Evolutionary conservation across 1,140 invertebrate species (phyloP).

Genomic region (Calliphora vicina): DNA sequence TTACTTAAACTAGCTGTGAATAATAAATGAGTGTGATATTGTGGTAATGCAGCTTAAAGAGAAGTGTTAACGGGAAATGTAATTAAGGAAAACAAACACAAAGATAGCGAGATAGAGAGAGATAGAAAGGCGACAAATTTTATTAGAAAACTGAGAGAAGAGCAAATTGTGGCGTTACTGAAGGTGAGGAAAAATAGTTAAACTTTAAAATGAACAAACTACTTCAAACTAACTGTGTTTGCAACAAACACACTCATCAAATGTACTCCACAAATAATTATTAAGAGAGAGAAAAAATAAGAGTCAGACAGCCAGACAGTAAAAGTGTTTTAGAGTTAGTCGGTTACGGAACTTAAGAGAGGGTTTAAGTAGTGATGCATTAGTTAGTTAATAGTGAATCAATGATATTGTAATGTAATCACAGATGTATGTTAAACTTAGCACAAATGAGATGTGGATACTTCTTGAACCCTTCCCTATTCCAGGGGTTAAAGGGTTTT

Average conservation of each 20-base stretch:
- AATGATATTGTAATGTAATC: constrained; percentile 2
- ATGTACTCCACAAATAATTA: neutral
- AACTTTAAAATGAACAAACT: neutral
- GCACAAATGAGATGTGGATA: neutral
- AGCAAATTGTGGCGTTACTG: neutral
- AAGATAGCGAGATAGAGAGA: constrained; percentile 27
- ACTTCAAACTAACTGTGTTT: neutral
- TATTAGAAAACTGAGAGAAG: neutral
- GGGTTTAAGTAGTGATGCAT: neutral
- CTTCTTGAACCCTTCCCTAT: no score
- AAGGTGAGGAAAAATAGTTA: neutral
- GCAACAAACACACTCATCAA: neutral
- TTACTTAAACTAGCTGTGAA: no score
- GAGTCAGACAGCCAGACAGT: neutral
- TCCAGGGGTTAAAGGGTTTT: no score
- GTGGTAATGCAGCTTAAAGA: neutral
- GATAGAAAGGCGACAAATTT: neutral
- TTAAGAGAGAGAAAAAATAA: neutral
- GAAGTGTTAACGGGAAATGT: neutral
- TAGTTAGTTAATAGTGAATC: neutral
- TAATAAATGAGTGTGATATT: neutral
- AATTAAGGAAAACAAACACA: constrained; percentile 17
- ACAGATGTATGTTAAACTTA: neutral
- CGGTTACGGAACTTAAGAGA: neutral
- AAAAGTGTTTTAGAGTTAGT: neutral